These are phyloP conservation scores for Clarias platycephalus DNA, from an alignment of 2,797 vertebrate species.

Conservation along the genomic window DNA sequence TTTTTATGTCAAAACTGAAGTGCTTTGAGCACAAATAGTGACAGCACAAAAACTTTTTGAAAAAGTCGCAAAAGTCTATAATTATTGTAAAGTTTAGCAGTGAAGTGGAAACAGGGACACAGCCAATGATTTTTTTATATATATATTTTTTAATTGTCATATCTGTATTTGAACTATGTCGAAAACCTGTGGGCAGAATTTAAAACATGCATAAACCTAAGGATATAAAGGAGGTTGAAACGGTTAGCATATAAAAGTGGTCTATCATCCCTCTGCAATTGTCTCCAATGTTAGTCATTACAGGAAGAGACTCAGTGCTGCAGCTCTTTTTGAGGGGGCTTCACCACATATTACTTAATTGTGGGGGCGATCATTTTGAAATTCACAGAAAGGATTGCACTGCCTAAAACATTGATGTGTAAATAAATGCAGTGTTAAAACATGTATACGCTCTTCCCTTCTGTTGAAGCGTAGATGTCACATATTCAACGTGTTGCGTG, in stretches of 20 bases:
- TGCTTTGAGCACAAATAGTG: not conserved
- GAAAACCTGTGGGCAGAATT: not conserved
- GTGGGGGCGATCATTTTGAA: not conserved
- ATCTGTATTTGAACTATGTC: not conserved
- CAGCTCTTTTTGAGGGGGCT: not conserved
- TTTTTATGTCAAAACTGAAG: not conserved
- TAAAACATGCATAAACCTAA: not conserved
- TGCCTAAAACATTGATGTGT: not conserved
- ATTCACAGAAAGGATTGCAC: not conserved
- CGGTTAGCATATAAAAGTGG: constrained; percentile 5
- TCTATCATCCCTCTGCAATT: constrained; percentile 3
- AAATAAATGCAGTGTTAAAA: constrained; percentile 1
- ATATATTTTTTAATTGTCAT: not conserved
- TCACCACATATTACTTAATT: not conserved
- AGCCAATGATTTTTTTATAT: not conserved
- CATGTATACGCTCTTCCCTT: not conserved
- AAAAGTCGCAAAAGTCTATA: not conserved
- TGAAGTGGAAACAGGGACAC: not conserved
- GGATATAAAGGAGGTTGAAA: not conserved
- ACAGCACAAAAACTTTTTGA: not conserved
- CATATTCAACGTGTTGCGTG: not conserved
- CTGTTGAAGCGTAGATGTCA: not conserved
- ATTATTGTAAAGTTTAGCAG: not conserved
- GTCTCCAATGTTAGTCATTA: not conserved
- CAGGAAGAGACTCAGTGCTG: constrained; percentile 3